phyloP scores from a whole-genome alignment of 2,113 vertebrate genomes.

The Cathartes aura region DNA sequence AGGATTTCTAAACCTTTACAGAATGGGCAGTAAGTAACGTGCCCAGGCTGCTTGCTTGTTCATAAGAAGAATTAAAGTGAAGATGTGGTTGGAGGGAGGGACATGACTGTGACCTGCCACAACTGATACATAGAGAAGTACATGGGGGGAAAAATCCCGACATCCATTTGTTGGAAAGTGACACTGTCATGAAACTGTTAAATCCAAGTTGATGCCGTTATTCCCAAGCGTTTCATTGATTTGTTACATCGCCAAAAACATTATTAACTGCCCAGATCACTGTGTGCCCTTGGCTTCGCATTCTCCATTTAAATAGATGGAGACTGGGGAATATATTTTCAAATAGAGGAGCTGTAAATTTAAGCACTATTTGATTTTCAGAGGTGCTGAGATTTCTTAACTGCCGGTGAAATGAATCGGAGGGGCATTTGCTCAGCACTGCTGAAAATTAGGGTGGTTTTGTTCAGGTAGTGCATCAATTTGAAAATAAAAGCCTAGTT shows the following conservation, averaged over 20 bases:
- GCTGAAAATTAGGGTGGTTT: not conserved
- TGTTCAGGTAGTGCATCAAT: not conserved
- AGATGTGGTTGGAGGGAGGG: not conserved
- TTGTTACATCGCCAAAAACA: not conserved
- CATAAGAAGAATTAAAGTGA: not conserved
- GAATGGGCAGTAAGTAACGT: not conserved
- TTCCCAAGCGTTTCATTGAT: not conserved
- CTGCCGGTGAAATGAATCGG: not conserved
- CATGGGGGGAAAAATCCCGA: not conserved
- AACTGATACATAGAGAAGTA: not conserved
- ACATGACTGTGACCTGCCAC: not conserved
- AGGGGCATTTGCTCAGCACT: not conserved
- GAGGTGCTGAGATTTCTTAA: not conserved
- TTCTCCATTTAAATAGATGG: not conserved
- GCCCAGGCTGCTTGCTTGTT: not conserved
- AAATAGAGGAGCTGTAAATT: conserved; percentile 1
- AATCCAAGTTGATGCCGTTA: not conserved
- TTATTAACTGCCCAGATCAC: conserved; percentile 36
- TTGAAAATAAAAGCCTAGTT: not conserved
- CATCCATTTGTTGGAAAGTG: not conserved
- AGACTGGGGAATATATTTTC: not conserved
- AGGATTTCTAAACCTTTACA: not conserved
- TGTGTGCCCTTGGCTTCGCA: not conserved
- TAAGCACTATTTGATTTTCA: conserved; percentile 10
- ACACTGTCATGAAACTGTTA: not conserved